Evolutionary conservation across 2,888 invertebrate species (phyloP), one percentile per base, ranked within the genome.

Genomic region (Chymomyza caudatula): DNA sequence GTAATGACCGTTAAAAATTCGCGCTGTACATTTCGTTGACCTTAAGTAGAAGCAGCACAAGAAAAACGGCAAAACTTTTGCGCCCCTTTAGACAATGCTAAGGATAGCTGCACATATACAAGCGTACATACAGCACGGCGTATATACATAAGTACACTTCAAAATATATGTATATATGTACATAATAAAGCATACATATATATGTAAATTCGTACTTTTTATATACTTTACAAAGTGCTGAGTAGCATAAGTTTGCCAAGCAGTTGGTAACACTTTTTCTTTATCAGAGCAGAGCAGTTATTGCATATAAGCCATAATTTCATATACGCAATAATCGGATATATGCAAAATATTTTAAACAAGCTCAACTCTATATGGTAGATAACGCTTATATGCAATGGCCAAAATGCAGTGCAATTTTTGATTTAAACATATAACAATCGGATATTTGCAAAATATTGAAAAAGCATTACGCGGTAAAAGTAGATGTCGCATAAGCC

Each of bases 141-240:
- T 51, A 62, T 44, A 61, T 73, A 47, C 57, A 43, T 73, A 78
- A 80, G 81, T 73, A 78, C 71, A 76, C 54, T 80, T 72, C 69
- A 60, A 76, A 72, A 37, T 78, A 25, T 25, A 5, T 25, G 5
- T 29, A 29, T 4, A 29, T 29, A 29, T 29, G 11, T 11, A 29
- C 11, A 11, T 8, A 37, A 25, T 11, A 37, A 37, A 37, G 29
- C n/a, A n/a, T 37, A 37, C 5, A 37, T 37, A 29, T 4, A 1
- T 29, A 37, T 11, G 29, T 37, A 37, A 37, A 37, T 37, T 29
- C 11, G 2, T 37, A 11, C 29, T 37, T 37, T 37, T 37, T 13
- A 37, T 11, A 37, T 37, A 25, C 25, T 6, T 4, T 6, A 25
- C 25, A 6, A 25, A 25, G 25, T 25, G 25, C 25, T 1, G 4